Percentiles rank a stretch among this genome's conserved stretches.
Evolutionary conservation across 2,113 vertebrate species (phyloP).

Genomic region (Epinephelus lanceolatus): DNA sequence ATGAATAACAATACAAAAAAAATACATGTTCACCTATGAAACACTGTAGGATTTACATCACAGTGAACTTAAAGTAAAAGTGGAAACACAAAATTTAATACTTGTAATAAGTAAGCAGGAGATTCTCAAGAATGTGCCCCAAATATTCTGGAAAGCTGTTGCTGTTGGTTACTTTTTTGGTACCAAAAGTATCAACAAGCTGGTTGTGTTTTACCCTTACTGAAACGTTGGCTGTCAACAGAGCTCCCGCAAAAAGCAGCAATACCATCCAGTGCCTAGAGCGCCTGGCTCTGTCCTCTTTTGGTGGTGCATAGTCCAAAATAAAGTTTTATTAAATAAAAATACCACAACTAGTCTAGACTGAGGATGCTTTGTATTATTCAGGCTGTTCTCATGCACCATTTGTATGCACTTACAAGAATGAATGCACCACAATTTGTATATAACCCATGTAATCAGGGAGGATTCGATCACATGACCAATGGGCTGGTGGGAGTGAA

Average conservation of each 20-base stretch:
- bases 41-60: background rate
- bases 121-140: conserved; percentile 59
- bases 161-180: conserved; percentile 34
- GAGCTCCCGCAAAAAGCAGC: conserved; percentile 81
- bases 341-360: background rate
- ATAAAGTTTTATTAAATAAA: background rate
- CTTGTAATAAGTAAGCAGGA: background rate
- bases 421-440: too few species aligned
- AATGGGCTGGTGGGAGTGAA: too few species aligned
- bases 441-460: too few species aligned
- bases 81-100: background rate
- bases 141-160: conserved; percentile 61
- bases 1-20: background rate
- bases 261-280: conserved; percentile 77
- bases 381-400: too few species aligned
- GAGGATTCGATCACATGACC: too few species aligned
- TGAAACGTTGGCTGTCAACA: conserved; percentile 73
- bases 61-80: background rate
- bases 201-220: conserved; percentile 65
- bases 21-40: background rate
- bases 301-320: background rate
- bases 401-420: too few species aligned
- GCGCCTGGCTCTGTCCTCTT: conserved; percentile 72
- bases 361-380: background rate
- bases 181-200: conserved; percentile 52